These are phyloP conservation scores for Lepidocolaptes lacrymiger DNA, from an alignment of 2,797 vertebrate species.

Conservation along the genomic window DNA sequence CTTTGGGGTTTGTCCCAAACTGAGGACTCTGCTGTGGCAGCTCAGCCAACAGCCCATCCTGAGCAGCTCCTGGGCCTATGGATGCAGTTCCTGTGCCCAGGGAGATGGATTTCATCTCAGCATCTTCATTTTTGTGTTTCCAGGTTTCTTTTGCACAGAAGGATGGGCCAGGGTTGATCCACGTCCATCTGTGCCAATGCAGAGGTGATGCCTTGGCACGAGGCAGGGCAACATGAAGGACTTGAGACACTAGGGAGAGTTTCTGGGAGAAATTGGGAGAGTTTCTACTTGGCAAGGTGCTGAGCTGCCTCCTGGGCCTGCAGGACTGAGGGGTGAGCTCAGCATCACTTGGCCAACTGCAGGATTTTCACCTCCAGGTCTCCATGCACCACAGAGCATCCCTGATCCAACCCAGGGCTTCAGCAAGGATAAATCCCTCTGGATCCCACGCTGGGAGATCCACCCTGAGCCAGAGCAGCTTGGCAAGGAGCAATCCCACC, in stretches of 20 bases:
- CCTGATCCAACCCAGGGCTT: neutral
- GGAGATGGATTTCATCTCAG: neutral
- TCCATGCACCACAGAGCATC: neutral
- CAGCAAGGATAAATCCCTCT: accelerated
- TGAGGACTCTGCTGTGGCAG: accelerated
- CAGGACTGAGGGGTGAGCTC: neutral
- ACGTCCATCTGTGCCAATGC: accelerated
- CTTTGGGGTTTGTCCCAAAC: neutral
- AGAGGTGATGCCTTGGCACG: neutral
- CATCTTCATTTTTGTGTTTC: neutral
- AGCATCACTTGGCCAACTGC: accelerated
- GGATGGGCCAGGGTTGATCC: neutral
- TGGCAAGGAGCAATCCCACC: neutral
- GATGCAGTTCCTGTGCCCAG: accelerated
- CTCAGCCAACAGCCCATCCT: neutral
- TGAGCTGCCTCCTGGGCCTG: neutral
- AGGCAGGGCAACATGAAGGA: neutral
- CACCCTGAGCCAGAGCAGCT: neutral
- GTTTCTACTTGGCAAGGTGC: accelerated
- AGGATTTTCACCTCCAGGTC: neutral
- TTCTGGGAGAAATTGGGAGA: neutral
- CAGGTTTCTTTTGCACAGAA: neutral
- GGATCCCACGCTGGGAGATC: neutral
- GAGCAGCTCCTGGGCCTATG: accelerated
- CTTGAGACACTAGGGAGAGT: accelerated